Evolutionary conservation across 2,113 vertebrate genomes (phyloP).

Genomic region (Saccopteryx bilineata): DNA sequence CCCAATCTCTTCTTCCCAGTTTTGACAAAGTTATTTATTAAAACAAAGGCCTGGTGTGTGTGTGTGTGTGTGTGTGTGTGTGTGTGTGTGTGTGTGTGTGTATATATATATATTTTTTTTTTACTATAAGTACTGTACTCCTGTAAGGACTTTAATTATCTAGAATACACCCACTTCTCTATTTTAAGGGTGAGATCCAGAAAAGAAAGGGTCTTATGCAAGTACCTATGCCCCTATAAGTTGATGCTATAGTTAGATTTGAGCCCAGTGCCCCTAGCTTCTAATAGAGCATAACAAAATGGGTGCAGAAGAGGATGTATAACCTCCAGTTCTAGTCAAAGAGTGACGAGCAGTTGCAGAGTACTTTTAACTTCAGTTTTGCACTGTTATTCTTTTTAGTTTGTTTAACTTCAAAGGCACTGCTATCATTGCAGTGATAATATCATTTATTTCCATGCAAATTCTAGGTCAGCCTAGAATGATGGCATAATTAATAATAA

Average conservation of each 20-base stretch:
- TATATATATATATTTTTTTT: not conserved
- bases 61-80: too few species aligned
- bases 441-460: conserved; percentile 25
- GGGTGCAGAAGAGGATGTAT: not conserved
- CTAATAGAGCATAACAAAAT: not conserved
- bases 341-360: not conserved
- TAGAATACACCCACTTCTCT: not conserved
- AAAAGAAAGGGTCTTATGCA: not conserved
- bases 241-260: not conserved
- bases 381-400: conserved; percentile 24
- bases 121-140: not conserved
- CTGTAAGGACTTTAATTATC: not conserved
- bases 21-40: not conserved
- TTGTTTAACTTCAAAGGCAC: conserved; percentile 49
- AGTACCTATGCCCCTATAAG: not conserved
- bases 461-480: conserved; percentile 41
- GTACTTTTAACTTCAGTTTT: conserved; percentile 35
- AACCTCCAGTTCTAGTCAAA: not conserved
- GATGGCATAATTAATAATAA: not conserved
- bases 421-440: not conserved
- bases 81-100: too few species aligned
- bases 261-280: not conserved
- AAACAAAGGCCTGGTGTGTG: not conserved
- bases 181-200: not conserved
- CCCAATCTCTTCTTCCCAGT: not conserved